phyloP scores from a whole-genome alignment of 2,797 vertebrate species.

The Micrastur ruficollis region DNA sequence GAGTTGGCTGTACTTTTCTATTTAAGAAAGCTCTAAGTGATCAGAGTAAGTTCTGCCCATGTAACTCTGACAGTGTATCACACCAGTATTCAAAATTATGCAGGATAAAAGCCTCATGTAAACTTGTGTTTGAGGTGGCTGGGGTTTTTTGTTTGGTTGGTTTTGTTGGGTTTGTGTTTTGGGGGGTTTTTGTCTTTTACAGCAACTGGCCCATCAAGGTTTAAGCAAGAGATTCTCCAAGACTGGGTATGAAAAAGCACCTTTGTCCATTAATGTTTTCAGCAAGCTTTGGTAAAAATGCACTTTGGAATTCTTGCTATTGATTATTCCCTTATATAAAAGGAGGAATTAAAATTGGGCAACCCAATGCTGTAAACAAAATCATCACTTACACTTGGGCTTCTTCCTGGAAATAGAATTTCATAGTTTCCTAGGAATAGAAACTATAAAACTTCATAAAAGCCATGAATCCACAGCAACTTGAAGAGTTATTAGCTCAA shows the following conservation, averaged over 20 bases:
- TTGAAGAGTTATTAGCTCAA: neutral
- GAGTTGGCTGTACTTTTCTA: fast-evolving
- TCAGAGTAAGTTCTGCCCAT: neutral
- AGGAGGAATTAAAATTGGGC: neutral
- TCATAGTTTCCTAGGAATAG: no score
- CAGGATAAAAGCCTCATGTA: neutral
- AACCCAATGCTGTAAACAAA: fast-evolving
- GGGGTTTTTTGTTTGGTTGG: neutral
- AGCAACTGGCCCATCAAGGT: neutral
- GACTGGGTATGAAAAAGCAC: fast-evolving
- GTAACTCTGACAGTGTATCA: fast-evolving
- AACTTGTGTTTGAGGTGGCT: neutral
- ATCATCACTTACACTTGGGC: fast-evolving
- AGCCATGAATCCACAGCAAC: neutral
- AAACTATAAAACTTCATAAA: no score
- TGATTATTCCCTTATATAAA: neutral
- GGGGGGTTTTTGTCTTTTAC: neutral
- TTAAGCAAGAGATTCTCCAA: neutral
- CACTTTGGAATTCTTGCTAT: neutral
- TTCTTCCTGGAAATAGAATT: neutral
- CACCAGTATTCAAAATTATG: fast-evolving
- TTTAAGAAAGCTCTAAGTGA: neutral
- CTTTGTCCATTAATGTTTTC: fast-evolving
- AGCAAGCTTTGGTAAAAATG: neutral
- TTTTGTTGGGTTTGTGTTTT: no score